Base-by-base conservation (phyloP, 1,140 invertebrate species). In the Drosophila watanabei region DNA sequence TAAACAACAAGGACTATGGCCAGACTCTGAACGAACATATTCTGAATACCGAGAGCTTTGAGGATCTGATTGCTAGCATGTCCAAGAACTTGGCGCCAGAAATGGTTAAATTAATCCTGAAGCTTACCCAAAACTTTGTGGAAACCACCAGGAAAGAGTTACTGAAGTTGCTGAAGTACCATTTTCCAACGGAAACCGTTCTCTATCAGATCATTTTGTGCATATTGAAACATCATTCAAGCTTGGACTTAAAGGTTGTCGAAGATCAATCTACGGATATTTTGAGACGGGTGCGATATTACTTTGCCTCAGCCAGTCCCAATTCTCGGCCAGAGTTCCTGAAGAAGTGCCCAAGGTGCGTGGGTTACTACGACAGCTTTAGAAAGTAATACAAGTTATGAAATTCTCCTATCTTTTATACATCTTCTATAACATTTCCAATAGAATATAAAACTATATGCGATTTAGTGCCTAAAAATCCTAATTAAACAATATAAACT, bases 241-340 rank as follows among this genome's bases (percentile, higher is more conserved):
- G 18, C 11, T 52, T 49, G 32, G 6, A 51, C 10, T 18, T 6
- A 8, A 51, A 39, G 3, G n/a, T 52, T 39, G 13, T 62, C 16
- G n/a, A 52, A 18, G 46, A 62, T 33, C 16, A 62, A 4, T 14
- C 46, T 2, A 10, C 46, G 4, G 45, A 52, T 9, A 62, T 62
- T 52, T 30, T 62, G n/a, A 30, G 60, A 24, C 46, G 24, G 2
- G 33, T 62, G 24, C 45, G 60, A 18, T 52, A 49, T 37, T 62
- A 18, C 7, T 62, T 52, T 37, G 46, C 24, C 4, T 51, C 60
- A 9, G 13, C 20, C 5, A 2, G 10, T 10, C 60, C 60, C 2
- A 62, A 52, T 62, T 30, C 60, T 6, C 11, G 16, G 3, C 2
- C 18, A 14, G 35, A 32, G 28, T 32, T 56, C 24, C 8, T 56